Conservation (phyloP, 92 coral and sea anemone genomes). For the Pocillopora grandis region DNA sequence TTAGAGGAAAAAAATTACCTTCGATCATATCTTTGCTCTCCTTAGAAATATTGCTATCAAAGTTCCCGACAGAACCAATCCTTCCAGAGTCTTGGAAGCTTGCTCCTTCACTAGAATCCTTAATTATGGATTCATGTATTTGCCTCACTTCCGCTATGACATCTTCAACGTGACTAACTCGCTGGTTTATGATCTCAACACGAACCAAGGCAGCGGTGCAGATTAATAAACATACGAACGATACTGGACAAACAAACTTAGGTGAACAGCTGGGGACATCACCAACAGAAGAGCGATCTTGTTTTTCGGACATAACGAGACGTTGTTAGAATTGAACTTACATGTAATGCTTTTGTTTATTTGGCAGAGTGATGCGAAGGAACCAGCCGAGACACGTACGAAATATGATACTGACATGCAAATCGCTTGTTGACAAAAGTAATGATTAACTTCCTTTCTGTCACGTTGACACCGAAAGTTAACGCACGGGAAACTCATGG, state of each 20-base stretch:
- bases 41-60: background rate
- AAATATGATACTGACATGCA: background rate
- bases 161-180: constrained; percentile 13
- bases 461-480: background rate
- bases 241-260: constrained; percentile 10
- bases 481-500: background rate
- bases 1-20: constrained; percentile 3
- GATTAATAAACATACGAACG: constrained; percentile 20
- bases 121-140: background rate
- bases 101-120: constrained; percentile 1
- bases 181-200: constrained; percentile 24
- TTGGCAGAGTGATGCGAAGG: background rate
- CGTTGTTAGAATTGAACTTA: background rate
- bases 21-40: background rate
- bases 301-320: constrained; percentile 6
- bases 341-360: background rate
- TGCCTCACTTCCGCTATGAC: background rate
- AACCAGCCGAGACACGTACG: background rate
- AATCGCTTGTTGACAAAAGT: background rate
- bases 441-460: background rate
- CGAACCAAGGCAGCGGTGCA: constrained; percentile 27
- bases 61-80: background rate
- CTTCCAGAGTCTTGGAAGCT: background rate
- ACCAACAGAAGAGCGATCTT: background rate
- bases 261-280: constrained; percentile 8